A percentile compares a stretch with the other conserved stretches of the same genome.
These are phyloP conservation scores for Glareola pratincola DNA, from an alignment of 2,113 vertebrate species.

Conservation along the genomic window DNA sequence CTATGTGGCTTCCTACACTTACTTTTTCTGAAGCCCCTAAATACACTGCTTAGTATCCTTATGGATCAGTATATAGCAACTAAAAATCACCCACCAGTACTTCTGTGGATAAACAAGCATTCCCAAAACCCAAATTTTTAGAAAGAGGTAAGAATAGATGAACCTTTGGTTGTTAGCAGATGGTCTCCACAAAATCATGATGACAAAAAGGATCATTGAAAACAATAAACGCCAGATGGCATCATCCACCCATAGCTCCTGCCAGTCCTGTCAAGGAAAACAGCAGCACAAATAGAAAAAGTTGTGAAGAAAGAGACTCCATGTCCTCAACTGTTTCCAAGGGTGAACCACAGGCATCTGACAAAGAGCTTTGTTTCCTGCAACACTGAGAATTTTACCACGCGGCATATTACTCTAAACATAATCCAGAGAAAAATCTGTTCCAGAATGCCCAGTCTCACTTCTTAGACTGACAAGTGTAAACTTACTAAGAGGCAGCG, in stretches of 20 bases:
- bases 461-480: not conserved
- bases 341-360: not conserved
- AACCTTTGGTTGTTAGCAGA: slow-evolving; percentile 96
- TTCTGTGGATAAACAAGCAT: not conserved
- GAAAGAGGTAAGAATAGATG: not conserved
- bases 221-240: slow-evolving; percentile 95
- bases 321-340: not conserved
- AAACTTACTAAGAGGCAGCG: not conserved
- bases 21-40: not conserved
- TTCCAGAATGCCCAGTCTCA: not conserved
- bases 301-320: not conserved
- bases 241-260: slow-evolving; percentile 95
- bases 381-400: not conserved
- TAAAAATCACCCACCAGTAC: not conserved
- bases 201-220: slow-evolving; percentile 94
- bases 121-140: not conserved
- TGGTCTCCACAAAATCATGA: slow-evolving; percentile 93
- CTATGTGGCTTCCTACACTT: not conserved
- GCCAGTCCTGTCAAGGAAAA: slow-evolving; percentile 83
- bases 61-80: not conserved
- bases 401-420: not conserved
- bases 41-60: not conserved
- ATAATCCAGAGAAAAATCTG: not conserved
- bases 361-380: not conserved
- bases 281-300: not conserved